Evolutionary conservation across 2,888 invertebrate genomes (phyloP).

Genomic region (Hipparchia semele): DNA sequence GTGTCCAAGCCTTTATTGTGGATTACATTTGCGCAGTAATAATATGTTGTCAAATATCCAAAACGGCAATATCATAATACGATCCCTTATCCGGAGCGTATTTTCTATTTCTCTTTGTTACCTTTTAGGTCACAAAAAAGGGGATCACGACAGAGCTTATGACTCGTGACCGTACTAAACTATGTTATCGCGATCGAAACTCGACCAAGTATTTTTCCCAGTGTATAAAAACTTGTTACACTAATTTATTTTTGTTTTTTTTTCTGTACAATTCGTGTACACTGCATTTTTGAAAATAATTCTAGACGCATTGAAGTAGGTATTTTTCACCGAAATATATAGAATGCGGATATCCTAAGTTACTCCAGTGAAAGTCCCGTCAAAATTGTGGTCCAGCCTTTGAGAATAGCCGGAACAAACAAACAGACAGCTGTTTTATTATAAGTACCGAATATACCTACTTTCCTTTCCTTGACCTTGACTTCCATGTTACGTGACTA

Average conservation of each 20-base stretch:
- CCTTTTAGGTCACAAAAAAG: slow-evolving; percentile 12
- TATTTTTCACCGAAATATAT: no score
- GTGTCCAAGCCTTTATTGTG: not conserved
- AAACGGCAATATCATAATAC: not conserved
- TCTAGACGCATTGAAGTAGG: no score
- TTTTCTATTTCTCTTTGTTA: slow-evolving; percentile 13
- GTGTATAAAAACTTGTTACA: slow-evolving; percentile 55
- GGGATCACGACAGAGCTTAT: slow-evolving; percentile 27
- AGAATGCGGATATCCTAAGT: no score
- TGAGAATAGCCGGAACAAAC: no score
- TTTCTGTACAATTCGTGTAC: not conserved
- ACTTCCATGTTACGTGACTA: no score
- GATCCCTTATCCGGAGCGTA: slow-evolving; percentile 10
- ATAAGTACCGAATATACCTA: no score
- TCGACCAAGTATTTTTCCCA: slow-evolving; percentile 49
- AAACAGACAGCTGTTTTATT: no score
- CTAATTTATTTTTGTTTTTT: slow-evolving; percentile 28
- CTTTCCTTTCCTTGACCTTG: no score
- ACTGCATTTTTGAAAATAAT: no score
- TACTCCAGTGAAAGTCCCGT: no score
- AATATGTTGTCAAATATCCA: not conserved
- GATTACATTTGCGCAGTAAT: no score
- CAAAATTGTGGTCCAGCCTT: no score
- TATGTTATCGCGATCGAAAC: slow-evolving; percentile 47
- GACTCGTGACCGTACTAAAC: slow-evolving; percentile 33